Evolutionary conservation across 2,797 vertebrate genomes (phyloP).

Genomic region (Coccyzus lansbergi): DNA sequence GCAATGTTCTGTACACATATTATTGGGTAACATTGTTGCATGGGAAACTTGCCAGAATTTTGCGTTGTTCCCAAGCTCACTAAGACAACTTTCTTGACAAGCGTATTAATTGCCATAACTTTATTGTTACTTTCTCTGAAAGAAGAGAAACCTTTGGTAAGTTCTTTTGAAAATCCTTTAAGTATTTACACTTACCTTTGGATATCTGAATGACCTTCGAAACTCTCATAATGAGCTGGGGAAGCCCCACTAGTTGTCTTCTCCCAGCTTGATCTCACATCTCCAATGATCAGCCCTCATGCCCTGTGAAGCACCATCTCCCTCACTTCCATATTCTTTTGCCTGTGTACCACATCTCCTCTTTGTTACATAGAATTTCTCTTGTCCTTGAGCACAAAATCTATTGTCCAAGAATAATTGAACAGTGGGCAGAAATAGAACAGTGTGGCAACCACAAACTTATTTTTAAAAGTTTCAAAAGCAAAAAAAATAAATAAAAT

Average conservation of each 20-base stretch:
- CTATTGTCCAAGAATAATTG: neutral
- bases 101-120: neutral
- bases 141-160: neutral
- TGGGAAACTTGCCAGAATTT: neutral
- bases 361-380: neutral
- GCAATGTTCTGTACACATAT: neutral
- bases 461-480: neutral
- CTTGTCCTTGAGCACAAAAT: neutral
- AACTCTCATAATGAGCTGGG: neutral
- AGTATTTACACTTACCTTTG: neutral
- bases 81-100: neutral
- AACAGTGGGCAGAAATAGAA: neutral
- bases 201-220: neutral
- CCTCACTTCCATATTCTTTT: too few species aligned
- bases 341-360: neutral
- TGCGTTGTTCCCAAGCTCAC: neutral
- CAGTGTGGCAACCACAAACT: neutral
- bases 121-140: neutral
- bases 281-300: rapidly evolving
- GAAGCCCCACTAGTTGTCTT: neutral
- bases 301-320: neutral
- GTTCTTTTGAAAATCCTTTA: neutral
- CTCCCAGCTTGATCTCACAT: neutral
- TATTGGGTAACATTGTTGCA: neutral
- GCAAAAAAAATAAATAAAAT: too few species aligned